Evolutionary conservation across 1,140 invertebrate species (phyloP), one percentile per base, ranked within the genome.

Genomic region (Dinoponera quadriceps): DNA sequence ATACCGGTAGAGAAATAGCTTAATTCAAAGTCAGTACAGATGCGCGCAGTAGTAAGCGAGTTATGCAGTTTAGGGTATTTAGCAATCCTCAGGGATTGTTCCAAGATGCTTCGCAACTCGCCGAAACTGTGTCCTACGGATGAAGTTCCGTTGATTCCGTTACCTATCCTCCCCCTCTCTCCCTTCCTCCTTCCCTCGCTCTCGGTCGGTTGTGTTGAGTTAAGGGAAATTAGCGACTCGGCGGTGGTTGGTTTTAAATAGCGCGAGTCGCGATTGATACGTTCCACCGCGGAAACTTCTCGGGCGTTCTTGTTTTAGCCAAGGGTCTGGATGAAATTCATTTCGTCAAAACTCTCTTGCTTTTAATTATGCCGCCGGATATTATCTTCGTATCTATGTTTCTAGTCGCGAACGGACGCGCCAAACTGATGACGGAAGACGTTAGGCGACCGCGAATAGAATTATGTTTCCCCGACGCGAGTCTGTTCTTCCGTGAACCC

Each of bases 11-110:
- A 49, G 55, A 74, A 65, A 48, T 29, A 33, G 59, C 16, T 29
- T 13, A 49, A 44, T 44, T 44, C 38, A 68, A 38, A 48, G 22
- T 27, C 33, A 16, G 55, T 38, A 51, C 81, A 33, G n/a, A 29
- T n/a, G 13, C 7, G 9, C 33, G 22, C 48, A 77, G 55, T 71
- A 20, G 33, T 33, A 48, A 72, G 51, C 48, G 44, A 66, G 77
- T 81, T 81, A 72, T 69, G 51, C 57, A 85, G 66, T 86, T 86
- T 59, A 55, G 44, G 60, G 27, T 59, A 68, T 86, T 86, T 86
- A 86, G 83, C 68, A 73, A 81, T 54, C 55, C 66, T 77, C 68
- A 11, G 59, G 25, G 85, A 85, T 59, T 63, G 59, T 62, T 85
- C 48, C 49, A 81, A 83, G 29, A 65, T 81, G 77, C 74, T 25